These are phyloP conservation scores for Lithobates sylvaticus DNA, from an alignment of 2,797 vertebrate genomes.

Conservation along the genomic window DNA sequence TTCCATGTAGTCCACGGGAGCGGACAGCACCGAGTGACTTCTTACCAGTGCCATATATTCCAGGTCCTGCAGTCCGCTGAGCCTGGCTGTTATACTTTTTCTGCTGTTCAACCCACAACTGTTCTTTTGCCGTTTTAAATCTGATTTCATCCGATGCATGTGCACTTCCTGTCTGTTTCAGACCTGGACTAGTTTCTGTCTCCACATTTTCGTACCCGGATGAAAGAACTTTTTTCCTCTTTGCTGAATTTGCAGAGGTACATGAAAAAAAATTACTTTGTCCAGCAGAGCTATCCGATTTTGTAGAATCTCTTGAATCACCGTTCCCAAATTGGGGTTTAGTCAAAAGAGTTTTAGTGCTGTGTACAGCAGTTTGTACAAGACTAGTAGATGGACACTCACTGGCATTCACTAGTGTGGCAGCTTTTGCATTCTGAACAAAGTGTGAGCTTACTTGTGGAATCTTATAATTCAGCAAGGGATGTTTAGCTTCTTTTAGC, in stretches of 20 bases:
- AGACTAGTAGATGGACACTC: not conserved
- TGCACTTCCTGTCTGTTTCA: not conserved
- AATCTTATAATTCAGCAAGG: slow-evolving; percentile 57
- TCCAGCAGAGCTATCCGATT: slow-evolving; percentile 46
- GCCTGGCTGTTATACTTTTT: slow-evolving; percentile 80
- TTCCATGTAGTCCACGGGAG: slow-evolving; percentile 86
- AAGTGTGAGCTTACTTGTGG: slow-evolving; percentile 15
- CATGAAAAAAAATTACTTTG: slow-evolving; percentile 64
- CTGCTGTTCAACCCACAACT: slow-evolving; percentile 87
- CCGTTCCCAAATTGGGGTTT: slow-evolving; percentile 73
- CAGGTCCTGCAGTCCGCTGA: slow-evolving; percentile 70
- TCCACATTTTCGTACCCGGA: slow-evolving; percentile 67
- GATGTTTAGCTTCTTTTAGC: slow-evolving; percentile 37
- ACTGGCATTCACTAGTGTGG: not conserved
- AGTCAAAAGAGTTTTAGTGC: slow-evolving; percentile 59
- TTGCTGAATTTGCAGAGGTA: slow-evolving; percentile 72
- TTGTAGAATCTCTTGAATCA: slow-evolving; percentile 64
- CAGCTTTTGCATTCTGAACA: not conserved
- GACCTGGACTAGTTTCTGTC: slow-evolving; percentile 51
- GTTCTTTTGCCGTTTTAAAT: slow-evolving; percentile 91
- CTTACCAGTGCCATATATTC: slow-evolving; percentile 77
- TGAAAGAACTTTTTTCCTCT: slow-evolving; percentile 81
- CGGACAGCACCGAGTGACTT: slow-evolving; percentile 91
- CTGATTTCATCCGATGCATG: slow-evolving; percentile 61
- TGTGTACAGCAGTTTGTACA: slow-evolving; percentile 33